Evolutionary conservation across 1,140 invertebrate genomes (phyloP).

Genomic region (Gryon sp.): DNA sequence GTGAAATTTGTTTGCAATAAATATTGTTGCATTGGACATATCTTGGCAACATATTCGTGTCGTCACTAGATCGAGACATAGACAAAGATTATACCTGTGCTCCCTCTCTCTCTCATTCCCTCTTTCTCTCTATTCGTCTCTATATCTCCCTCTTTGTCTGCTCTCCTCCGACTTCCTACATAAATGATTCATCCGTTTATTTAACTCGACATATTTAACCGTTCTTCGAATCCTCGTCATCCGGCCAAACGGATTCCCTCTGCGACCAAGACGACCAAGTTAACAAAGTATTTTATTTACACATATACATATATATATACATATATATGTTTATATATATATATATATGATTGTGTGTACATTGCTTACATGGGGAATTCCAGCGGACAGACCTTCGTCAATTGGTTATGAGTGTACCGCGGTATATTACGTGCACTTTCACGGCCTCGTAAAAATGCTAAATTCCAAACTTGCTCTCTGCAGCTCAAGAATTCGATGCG

Average conservation of each 20-base stretch:
- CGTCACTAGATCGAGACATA: neutral
- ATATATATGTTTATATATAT: no score
- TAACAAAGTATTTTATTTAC: no score
- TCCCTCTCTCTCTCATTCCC: no score
- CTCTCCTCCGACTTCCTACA: constrained; percentile 18
- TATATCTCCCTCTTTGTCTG: no score
- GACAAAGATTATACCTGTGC: constrained; percentile 7
- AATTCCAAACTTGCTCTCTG: constrained; percentile 26
- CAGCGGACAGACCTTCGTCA: constrained; percentile 20
- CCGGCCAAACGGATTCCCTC: constrained; percentile 10
- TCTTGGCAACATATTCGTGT: neutral
- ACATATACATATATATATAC: no score
- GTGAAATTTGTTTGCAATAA: constrained; percentile 33
- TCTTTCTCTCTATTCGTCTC: no score
- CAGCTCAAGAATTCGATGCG: constrained; percentile 7
- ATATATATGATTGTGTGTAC: no score
- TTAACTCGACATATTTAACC: constrained; percentile 38
- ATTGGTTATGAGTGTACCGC: constrained; percentile 3
- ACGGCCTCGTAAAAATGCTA: constrained; percentile 37
- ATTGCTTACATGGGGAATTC: constrained; percentile 9
- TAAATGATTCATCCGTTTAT: constrained; percentile 44
- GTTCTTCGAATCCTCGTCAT: constrained; percentile 28
- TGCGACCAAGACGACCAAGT: no score
- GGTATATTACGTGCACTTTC: constrained; percentile 33
- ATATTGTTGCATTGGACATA: constrained; percentile 21